phyloP scores from a whole-genome alignment of 2,113 vertebrate species.

The Tachysurus vachellii region DNA sequence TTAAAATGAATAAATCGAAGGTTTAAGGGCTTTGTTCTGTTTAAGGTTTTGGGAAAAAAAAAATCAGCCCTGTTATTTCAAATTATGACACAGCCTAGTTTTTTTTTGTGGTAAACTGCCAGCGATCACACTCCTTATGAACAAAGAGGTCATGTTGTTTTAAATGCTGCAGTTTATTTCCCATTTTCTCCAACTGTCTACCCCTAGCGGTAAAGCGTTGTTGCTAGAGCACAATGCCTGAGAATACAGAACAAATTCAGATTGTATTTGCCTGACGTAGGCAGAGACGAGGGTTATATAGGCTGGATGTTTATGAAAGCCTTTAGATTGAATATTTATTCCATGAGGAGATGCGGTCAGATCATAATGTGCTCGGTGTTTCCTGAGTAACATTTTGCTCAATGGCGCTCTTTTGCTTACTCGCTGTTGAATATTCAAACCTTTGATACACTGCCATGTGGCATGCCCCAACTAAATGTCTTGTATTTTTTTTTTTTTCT shows the following conservation, averaged over 20 bases:
- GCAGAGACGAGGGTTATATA: not conserved
- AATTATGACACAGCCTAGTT: not conserved
- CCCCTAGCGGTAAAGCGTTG: not conserved
- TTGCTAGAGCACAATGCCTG: not conserved
- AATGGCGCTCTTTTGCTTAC: slow-evolving; percentile 33
- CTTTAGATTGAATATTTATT: not conserved
- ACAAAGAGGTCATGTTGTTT: not conserved
- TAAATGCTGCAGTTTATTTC: not conserved
- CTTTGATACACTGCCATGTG: slow-evolving; percentile 40
- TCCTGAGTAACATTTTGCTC: slow-evolving; percentile 23
- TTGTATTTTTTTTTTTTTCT: not conserved
- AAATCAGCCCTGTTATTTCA: not conserved
- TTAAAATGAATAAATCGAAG: not conserved
- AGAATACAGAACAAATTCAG: not conserved
- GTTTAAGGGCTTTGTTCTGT: not conserved
- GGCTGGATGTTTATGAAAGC: not conserved
- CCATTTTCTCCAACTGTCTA: too few species aligned
- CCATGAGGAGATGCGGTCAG: slow-evolving; percentile 7
- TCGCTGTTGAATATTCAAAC: slow-evolving; percentile 39
- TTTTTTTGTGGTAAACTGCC: not conserved
- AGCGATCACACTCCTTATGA: not conserved
- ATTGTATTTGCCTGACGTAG: slow-evolving; percentile 6
- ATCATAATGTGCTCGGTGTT: slow-evolving; percentile 27
- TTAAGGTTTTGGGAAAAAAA: not conserved
- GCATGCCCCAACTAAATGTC: slow-evolving; percentile 35